Conservation (phyloP, 2,113 vertebrate genomes). For the Fregata magnificens region DNA sequence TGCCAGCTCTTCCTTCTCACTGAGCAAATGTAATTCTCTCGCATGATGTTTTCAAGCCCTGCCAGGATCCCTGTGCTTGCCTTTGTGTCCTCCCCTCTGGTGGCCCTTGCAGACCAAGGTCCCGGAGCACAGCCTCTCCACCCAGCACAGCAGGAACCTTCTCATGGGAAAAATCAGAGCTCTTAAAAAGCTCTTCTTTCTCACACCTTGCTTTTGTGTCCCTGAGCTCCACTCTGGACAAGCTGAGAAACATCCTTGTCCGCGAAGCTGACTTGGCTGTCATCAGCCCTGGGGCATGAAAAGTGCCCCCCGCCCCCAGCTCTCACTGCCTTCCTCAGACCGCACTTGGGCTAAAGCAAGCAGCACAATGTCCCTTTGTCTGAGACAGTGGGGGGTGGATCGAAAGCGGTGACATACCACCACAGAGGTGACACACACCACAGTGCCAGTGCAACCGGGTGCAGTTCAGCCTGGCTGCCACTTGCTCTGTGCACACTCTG, state of each 20-base stretch:
- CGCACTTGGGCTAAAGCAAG: neutral
- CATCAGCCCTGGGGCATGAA: neutral
- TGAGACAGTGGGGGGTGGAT: neutral
- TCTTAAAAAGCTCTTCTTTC: neutral
- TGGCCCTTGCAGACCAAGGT: neutral
- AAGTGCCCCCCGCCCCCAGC: neutral
- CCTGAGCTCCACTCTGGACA: neutral
- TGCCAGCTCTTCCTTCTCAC: conserved; percentile 9
- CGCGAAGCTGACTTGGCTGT: neutral
- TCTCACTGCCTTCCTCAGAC: neutral
- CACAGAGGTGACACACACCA: neutral
- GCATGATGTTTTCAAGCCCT: neutral
- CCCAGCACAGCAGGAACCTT: neutral
- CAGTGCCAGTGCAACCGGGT: neutral
- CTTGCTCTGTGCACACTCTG: neutral
- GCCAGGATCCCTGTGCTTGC: neutral
- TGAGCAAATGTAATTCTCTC: neutral
- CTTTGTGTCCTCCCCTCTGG: neutral
- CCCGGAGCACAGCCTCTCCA: neutral
- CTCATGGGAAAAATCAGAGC: neutral
- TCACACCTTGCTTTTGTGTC: neutral
- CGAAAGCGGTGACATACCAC: neutral
- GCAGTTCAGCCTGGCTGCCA: neutral
- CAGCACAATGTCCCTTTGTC: neutral
- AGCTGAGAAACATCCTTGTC: neutral